A percentile compares a stretch with the other conserved stretches of the same genome.
phyloP scores from a whole-genome alignment of 2,113 vertebrate species.

The Otocyon megalotis region DNA sequence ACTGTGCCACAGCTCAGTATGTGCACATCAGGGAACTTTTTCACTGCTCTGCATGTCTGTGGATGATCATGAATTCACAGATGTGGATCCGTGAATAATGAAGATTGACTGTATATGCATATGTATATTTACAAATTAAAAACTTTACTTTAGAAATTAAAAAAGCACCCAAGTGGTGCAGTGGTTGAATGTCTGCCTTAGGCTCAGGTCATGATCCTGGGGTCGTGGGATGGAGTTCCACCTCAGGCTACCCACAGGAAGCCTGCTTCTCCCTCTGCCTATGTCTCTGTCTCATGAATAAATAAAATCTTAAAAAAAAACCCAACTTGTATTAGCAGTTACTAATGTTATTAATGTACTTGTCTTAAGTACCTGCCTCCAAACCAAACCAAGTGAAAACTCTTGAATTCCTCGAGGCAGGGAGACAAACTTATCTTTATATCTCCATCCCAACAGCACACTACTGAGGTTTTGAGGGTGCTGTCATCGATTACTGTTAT shows the following conservation, averaged over 20 bases:
- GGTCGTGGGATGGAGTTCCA: too few species aligned
- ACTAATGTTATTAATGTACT: background rate
- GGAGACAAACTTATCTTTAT: background rate
- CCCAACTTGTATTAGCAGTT: background rate
- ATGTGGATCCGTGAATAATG: background rate
- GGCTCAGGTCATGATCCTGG: too few species aligned
- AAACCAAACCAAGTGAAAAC: background rate
- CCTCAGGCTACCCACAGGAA: too few species aligned
- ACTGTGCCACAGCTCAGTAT: background rate
- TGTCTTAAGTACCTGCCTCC: background rate
- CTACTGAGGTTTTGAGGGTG: background rate
- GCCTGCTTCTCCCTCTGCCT: too few species aligned
- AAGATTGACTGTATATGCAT: background rate
- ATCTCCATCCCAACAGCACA: background rate
- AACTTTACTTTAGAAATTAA: background rate
- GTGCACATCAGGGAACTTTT: background rate
- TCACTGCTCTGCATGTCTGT: background rate
- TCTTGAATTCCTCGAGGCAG: background rate
- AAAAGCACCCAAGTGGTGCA: too few species aligned
- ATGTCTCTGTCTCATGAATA: too few species aligned
- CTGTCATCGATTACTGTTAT: background rate
- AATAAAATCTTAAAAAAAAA: too few species aligned
- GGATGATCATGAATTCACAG: background rate
- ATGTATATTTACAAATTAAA: background rate
- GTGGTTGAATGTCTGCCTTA: too few species aligned